phyloP scores from a whole-genome alignment of 2,888 invertebrate genomes.

The Rhimphoctona megacephalus region DNA sequence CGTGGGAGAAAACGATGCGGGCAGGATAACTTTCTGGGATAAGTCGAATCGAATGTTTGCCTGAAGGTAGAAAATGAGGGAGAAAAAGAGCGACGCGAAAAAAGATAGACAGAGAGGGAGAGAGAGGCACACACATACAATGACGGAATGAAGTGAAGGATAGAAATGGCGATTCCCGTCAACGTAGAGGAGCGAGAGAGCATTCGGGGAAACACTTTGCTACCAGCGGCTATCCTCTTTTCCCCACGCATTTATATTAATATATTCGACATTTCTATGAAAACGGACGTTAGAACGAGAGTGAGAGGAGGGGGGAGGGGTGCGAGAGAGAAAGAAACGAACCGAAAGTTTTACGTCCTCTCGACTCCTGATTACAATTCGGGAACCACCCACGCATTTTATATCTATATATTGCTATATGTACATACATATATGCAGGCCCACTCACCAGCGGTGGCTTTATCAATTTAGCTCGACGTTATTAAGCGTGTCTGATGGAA shows the following conservation, averaged over 20 bases:
- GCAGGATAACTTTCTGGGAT: slow-evolving; percentile 35
- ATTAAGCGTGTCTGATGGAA: slow-evolving; percentile 41
- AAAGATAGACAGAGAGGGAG: slow-evolving; percentile 12
- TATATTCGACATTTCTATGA: slow-evolving; percentile 59
- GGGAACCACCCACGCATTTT: slow-evolving; percentile 2
- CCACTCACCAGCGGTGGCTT: neutral
- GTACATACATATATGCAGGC: slow-evolving; percentile 20
- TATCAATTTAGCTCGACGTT: slow-evolving; percentile 54
- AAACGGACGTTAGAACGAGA: slow-evolving; percentile 26
- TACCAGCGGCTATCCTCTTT: slow-evolving; percentile 43
- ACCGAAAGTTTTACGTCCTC: slow-evolving; percentile 35
- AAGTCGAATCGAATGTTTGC: slow-evolving; percentile 56
- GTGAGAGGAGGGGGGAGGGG: slow-evolving; percentile 1
- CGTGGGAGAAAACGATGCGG: slow-evolving; percentile 43
- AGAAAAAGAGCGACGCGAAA: neutral
- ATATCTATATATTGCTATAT: neutral
- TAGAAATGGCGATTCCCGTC: neutral
- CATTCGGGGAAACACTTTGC: slow-evolving; percentile 48
- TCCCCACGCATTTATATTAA: slow-evolving; percentile 60
- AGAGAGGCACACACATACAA: neutral
- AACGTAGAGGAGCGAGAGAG: slow-evolving; percentile 15
- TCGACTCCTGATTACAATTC: slow-evolving; percentile 54
- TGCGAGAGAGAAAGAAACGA: slow-evolving; percentile 8
- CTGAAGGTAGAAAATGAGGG: slow-evolving; percentile 19
- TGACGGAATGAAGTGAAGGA: slow-evolving; percentile 17